These are phyloP conservation scores for Acleris laterana DNA, from an alignment of 2,888 invertebrate species.

Conservation along the genomic window DNA sequence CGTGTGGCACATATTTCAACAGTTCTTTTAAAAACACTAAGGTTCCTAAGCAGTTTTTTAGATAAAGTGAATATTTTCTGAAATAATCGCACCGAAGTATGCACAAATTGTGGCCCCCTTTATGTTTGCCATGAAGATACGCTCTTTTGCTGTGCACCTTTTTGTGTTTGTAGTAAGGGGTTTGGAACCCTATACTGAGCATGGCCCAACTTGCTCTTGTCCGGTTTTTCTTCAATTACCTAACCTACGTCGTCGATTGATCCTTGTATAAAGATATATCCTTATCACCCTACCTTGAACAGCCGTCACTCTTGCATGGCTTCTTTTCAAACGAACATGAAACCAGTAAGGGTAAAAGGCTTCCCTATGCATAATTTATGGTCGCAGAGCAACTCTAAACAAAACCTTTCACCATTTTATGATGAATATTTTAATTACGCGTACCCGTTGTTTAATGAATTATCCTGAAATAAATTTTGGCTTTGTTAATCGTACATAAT, in stretches of 20 bases:
- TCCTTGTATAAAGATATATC: slow-evolving; percentile 5
- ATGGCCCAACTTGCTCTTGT: too few species aligned
- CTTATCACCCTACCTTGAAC: slow-evolving; percentile 19
- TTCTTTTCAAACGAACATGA: slow-evolving; percentile 67
- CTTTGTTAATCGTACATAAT: neutral
- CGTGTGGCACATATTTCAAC: too few species aligned
- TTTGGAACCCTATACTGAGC: too few species aligned
- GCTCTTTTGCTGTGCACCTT: too few species aligned
- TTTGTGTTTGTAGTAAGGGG: too few species aligned
- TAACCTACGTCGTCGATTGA: neutral
- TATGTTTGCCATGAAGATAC: too few species aligned
- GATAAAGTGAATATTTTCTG: too few species aligned
- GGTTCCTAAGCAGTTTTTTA: too few species aligned
- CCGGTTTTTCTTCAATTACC: neutral
- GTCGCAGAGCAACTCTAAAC: slow-evolving; percentile 45
- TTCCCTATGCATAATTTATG: slow-evolving; percentile 61
- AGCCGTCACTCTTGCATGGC: slow-evolving; percentile 52
- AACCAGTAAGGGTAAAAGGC: slow-evolving; percentile 66
- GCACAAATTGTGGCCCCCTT: too few species aligned
- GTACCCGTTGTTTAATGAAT: neutral
- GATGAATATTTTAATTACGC: slow-evolving; percentile 26
- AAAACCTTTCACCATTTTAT: slow-evolving; percentile 30
- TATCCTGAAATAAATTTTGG: neutral
- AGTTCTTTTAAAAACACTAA: too few species aligned
- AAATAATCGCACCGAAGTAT: too few species aligned